Conservation (phyloP, 2,797 vertebrate species). For the Acanthurus leucopareius region DNA sequence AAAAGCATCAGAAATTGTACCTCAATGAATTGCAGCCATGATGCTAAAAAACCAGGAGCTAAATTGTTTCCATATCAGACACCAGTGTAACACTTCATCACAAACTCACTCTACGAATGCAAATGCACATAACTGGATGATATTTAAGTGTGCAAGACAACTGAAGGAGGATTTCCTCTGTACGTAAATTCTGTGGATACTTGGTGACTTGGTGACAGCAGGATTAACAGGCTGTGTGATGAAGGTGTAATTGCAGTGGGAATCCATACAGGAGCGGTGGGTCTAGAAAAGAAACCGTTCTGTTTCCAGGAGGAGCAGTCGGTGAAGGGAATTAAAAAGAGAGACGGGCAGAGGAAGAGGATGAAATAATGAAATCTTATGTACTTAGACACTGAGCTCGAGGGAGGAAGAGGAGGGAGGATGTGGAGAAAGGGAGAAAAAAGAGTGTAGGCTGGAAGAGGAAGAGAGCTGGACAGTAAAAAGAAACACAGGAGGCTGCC, state of each 20-base stretch:
- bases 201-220: slow-evolving; percentile 6
- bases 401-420: background rate
- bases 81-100: background rate
- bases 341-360: slow-evolving; percentile 1
- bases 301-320: background rate
- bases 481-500: background rate
- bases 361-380: slow-evolving; percentile 27
- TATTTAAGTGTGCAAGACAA: background rate
- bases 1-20: background rate
- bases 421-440: slow-evolving; percentile 1
- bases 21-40: background rate
- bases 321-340: slow-evolving; percentile 1
- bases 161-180: background rate
- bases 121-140: background rate
- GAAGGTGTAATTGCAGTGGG: slow-evolving; percentile 7
- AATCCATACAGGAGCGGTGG: background rate
- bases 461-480: slow-evolving; percentile 4
- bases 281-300: background rate
- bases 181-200: slow-evolving; percentile 8
- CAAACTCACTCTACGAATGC: background rate
- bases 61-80: background rate
- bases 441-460: background rate
- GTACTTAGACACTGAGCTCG: slow-evolving; percentile 15
- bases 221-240: slow-evolving; percentile 8
- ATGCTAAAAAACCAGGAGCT: background rate